A percentile compares a stretch with the other conserved stretches of the same genome.
Conservation (phyloP, 2,113 vertebrate species). For the Martes martes region DNA sequence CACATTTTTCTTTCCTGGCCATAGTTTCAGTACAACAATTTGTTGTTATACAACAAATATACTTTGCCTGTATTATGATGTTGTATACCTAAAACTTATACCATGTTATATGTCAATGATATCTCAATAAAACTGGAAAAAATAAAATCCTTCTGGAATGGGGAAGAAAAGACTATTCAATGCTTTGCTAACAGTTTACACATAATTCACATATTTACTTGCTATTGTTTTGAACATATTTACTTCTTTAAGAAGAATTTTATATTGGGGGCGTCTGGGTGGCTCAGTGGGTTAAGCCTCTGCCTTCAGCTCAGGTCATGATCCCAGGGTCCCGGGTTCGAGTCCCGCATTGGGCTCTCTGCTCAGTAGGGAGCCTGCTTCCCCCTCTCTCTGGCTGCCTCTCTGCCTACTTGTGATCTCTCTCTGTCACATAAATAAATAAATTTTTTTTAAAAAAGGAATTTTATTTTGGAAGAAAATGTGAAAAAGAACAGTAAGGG, state of each 20-base stretch:
- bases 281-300: no score
- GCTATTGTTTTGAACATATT: not conserved
- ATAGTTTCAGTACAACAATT: not conserved
- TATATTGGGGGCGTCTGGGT: not conserved
- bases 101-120: not conserved
- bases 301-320: no score
- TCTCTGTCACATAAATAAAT: no score
- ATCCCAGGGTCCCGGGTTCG: no score
- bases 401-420: no score
- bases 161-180: not conserved
- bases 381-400: no score
- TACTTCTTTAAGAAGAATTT: not conserved
- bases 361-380: no score
- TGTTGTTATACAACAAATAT: not conserved
- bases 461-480: constrained; percentile 1
- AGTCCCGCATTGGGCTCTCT: no score
- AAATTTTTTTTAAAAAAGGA: not conserved
- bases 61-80: not conserved
- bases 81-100: not conserved
- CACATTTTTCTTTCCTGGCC: not conserved
- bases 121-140: not conserved
- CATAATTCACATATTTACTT: not conserved
- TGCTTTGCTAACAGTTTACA: not conserved
- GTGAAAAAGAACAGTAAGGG: not conserved
- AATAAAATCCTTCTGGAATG: not conserved